Base-by-base conservation (phyloP, 2,888 invertebrate species). In the Helicoverpa assulta region DNA sequence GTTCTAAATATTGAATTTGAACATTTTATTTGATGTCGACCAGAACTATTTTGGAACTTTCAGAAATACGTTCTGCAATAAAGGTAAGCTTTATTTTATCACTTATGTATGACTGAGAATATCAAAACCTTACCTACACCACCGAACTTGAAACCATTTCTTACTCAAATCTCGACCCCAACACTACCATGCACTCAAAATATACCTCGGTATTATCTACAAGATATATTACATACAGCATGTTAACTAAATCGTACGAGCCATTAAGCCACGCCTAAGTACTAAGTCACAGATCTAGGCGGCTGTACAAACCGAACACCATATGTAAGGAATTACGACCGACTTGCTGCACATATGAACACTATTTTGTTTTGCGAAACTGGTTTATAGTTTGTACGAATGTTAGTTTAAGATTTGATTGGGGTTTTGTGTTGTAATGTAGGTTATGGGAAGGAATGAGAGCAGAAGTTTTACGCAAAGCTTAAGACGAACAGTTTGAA, bases 271-370 rank as follows among this genome's bases (percentile, higher is more conserved):
- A 75, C 84, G 65, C 81, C 81, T 81, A 69, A 63, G 71, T 52
- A 67, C 66, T 80, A 80, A 82, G 63, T 80, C 67, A 80, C 65
- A 74, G 53, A 79, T 74, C 70, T 84, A 73, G 61, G 73, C 59
- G 37, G 60, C n/a, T 80, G 68, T 73, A 66, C 59, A 55, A 70
- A 67, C 52, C 52, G 53, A 71, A 43, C 52, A 57, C 67, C 70
- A 64, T 71, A 67, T 78, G 72, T 73, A 76, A 66, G 71, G 59
- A 68, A 70, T 83, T 84, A 66, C 67, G 18, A 65, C 18, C 43
- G 16, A 56, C 26, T 55, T 53, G 63, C 55, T 70, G 62, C 63
- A 29, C 63, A 40, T 61, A 33, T n/a, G 33, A 43, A 40, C 16
- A 66, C 52, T 26, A 60, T 64, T 80, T 71, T 67, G 65, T 78